phyloP scores from a whole-genome alignment of 2,888 invertebrate species.

The Caenorhabditis auriculariae region DNA sequence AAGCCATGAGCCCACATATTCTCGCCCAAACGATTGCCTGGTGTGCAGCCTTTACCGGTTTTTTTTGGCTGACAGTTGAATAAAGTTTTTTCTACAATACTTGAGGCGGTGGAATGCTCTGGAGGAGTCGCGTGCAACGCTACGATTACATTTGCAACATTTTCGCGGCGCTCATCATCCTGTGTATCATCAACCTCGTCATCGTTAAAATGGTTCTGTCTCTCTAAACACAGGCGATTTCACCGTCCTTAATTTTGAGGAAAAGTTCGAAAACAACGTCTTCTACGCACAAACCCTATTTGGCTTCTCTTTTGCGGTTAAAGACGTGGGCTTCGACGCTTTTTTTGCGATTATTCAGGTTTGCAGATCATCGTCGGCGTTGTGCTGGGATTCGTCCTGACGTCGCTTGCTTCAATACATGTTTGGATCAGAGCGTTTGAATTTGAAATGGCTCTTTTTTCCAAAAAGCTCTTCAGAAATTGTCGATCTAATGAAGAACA shows the following conservation, averaged over 20 bases:
- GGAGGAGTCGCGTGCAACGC: slow-evolving; percentile 17
- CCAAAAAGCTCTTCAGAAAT: slow-evolving; percentile 4
- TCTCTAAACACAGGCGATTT: neutral
- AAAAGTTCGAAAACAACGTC: neutral
- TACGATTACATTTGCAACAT: slow-evolving; percentile 8
- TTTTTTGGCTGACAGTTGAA: too few species aligned
- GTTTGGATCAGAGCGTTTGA: slow-evolving; percentile 6
- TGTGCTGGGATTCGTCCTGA: slow-evolving; percentile 5
- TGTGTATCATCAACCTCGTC: slow-evolving; percentile 9
- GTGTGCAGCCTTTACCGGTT: slow-evolving; percentile 30
- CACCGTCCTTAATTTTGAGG: neutral
- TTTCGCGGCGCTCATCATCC: slow-evolving; percentile 5
- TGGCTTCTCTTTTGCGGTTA: neutral
- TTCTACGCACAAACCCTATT: neutral
- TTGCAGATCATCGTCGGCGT: slow-evolving; percentile 13
- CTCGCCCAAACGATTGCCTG: slow-evolving; percentile 26
- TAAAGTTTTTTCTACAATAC: too few species aligned
- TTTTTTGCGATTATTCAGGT: too few species aligned
- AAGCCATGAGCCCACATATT: slow-evolving; percentile 29
- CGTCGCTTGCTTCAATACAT: slow-evolving; percentile 6
- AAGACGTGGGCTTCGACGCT: too few species aligned
- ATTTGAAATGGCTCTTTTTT: neutral
- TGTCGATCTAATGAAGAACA: slow-evolving; percentile 11
- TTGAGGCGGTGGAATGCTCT: slow-evolving; percentile 24
- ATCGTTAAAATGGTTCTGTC: neutral